Base-by-base conservation (phyloP, 64 coral and sea anemone genomes). In the Montipora sp. region DNA sequence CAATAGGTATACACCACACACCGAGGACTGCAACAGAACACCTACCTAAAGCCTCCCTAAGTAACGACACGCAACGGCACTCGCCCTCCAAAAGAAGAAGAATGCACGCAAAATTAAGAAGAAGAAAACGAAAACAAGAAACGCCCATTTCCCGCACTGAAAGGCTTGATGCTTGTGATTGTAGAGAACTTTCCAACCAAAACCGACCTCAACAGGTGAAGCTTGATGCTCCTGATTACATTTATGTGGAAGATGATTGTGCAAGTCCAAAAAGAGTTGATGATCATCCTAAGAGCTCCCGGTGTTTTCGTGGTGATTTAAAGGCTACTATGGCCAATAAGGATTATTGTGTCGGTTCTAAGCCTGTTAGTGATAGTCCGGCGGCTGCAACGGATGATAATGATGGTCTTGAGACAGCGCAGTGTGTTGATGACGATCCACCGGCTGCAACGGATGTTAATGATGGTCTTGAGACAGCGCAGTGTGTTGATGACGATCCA, bases 171-270 rank as follows among this genome's bases (percentile, higher is more conserved):
- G 43, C 65, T 68, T 68, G 16, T 68, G 65, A 14, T 68, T 68
- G 65, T 68, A 68, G 65, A 68, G 65, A 68, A 68, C 65, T 1
- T 68, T 68, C 75, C 75, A 77, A 27, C 75, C 75, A 77, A 45
- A 13, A 77, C 75, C 27, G 75, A 77, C 75, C 23, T 45, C 46
- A 77, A 46, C 65, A 68, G 65, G 65, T 68, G 65, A 68, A 68
- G 65, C 65, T 68, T 68, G 75, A 27, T 46, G 75, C 46, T 77
- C 75, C 27, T 77, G 75, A 77, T 47, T 46, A 45, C 12, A 77
- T 77, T 77, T 47, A 48, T 77, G 75, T 77, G 65, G 65, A 68
- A 48, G 75, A 77, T 44, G 75, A 47, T 77, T 77, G 75, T 77
- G 75, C 27, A 44, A 77, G 75, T 77, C 75, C 75, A 7, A 77